Conservation (phyloP, 2,113 vertebrate genomes). For the Butorides virescens region DNA sequence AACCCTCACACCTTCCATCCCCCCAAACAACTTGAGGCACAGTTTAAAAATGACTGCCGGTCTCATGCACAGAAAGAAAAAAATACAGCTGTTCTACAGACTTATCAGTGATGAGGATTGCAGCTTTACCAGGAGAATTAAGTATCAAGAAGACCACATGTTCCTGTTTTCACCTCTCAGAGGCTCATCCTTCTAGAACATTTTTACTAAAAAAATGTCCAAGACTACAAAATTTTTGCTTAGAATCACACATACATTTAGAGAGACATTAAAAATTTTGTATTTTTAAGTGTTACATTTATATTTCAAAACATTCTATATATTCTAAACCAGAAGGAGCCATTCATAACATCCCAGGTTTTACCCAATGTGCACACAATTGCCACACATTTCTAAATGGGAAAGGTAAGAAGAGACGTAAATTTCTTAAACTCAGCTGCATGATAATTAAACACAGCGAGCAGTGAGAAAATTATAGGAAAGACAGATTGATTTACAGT, state of each 20-base stretch:
- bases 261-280: neutral
- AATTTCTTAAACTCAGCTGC: neutral
- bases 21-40: neutral
- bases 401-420: slow-evolving; percentile 2
- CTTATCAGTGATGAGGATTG: neutral
- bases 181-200: neutral
- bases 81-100: neutral
- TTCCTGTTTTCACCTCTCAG: neutral
- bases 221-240: neutral
- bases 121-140: neutral
- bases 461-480: neutral
- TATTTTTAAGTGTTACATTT: neutral
- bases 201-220: neutral
- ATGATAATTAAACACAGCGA: slow-evolving; percentile 9
- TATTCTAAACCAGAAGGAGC: neutral
- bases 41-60: neutral
- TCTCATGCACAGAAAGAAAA: neutral
- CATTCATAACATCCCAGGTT: neutral
- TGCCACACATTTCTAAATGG: neutral
- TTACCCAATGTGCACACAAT: neutral
- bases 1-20: fast-evolving
- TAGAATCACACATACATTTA: neutral
- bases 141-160: neutral
- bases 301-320: neutral
- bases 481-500: slow-evolving; percentile 15